Evolutionary conservation across 2,113 vertebrate species (phyloP).

Genomic region (Chrysochloris asiatica): DNA sequence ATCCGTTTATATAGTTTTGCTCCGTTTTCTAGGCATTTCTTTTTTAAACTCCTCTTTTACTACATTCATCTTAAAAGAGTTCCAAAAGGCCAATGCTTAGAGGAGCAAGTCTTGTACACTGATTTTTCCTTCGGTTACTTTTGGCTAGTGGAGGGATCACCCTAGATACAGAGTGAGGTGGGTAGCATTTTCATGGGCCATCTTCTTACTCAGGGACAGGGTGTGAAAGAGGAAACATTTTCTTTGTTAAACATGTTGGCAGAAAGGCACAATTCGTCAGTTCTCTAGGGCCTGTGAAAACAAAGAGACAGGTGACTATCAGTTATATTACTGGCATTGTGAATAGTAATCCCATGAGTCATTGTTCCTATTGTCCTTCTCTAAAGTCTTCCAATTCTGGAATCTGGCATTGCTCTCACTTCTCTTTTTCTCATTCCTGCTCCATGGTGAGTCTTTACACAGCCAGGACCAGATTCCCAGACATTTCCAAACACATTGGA

Average conservation of each 20-base stretch:
- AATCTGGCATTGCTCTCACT: background rate
- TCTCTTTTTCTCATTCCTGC: background rate
- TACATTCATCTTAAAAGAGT: constrained; percentile 27
- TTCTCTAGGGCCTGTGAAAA: constrained; percentile 79
- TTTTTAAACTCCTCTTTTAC: constrained; percentile 15
- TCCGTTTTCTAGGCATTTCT: constrained; percentile 37
- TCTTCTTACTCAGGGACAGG: constrained; percentile 74
- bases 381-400: background rate
- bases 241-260: constrained; percentile 17
- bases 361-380: background rate
- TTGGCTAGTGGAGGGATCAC: constrained; percentile 64
- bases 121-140: background rate
- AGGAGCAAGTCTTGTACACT: constrained; percentile 14
- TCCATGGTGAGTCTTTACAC: background rate
- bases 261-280: constrained; percentile 31
- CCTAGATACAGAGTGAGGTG: constrained; percentile 53
- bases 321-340: background rate
- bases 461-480: background rate
- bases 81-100: constrained; percentile 15
- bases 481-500: background rate
- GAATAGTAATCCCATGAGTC: background rate
- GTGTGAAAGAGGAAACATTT: constrained; percentile 58
- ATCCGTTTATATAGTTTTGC: background rate
- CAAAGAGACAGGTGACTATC: background rate
- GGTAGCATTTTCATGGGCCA: constrained; percentile 71